These are phyloP conservation scores for Synergus laeviventris DNA, from an alignment of 2,888 invertebrate genomes.

Conservation along the genomic window DNA sequence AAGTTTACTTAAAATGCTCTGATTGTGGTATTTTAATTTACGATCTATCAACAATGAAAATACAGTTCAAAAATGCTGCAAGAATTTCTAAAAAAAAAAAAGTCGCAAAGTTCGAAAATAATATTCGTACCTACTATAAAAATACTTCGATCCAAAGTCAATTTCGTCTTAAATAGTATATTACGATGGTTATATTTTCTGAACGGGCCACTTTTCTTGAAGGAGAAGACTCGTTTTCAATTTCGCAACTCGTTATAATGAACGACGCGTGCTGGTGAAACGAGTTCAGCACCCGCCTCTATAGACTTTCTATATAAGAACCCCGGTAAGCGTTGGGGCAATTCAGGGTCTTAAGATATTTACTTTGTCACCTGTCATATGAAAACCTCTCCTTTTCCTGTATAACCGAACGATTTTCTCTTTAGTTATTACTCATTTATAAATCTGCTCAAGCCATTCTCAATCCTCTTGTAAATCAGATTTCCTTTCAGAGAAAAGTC, in stretches of 20 bases:
- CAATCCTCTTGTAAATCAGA: background rate
- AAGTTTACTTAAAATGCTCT: background rate
- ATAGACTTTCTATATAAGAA: constrained; percentile 61
- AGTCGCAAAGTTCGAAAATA: background rate
- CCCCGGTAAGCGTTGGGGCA: constrained; percentile 44
- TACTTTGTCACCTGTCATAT: constrained; percentile 66
- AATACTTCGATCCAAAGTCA: background rate
- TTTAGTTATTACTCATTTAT: background rate
- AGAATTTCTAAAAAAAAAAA: background rate
- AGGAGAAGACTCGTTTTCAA: constrained; percentile 37
- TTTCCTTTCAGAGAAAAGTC: too few relatives aligned
- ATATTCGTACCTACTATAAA: background rate
- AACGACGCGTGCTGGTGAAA: constrained; percentile 67
- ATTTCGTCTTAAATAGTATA: background rate
- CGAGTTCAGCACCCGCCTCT: constrained; percentile 66
- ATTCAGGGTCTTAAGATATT: constrained; percentile 66
- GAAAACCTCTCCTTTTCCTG: constrained; percentile 47
- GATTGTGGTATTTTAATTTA: background rate
- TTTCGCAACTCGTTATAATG: constrained; percentile 64
- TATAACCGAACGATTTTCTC: background rate
- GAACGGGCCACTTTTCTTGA: constrained; percentile 15
- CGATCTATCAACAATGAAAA: background rate
- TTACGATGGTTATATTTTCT: background rate
- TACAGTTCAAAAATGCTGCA: background rate
- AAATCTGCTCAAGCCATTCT: background rate